phyloP scores from a whole-genome alignment of 1,140 invertebrate genomes.

The Trialeurodes vaporariorum region DNA sequence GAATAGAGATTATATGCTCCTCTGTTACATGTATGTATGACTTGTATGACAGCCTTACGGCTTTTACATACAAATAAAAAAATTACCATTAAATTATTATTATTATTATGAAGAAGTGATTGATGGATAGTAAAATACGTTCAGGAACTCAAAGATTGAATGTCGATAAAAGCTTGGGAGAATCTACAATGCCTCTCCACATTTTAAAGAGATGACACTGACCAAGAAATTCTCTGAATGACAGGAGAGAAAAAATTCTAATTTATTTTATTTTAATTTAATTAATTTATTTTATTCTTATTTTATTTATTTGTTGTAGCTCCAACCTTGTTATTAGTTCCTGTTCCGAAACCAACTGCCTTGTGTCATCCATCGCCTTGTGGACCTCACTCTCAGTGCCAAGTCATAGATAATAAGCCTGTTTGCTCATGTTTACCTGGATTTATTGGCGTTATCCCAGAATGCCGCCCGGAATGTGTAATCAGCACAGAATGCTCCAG shows the following conservation, averaged over 20 bases:
- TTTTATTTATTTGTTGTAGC: not conserved
- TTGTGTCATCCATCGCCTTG: constrained; percentile 41
- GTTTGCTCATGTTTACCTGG: constrained; percentile 36
- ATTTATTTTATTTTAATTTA: constrained; percentile 9
- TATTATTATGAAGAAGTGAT: no score
- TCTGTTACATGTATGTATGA: no score
- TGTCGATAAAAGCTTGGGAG: no score
- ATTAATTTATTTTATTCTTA: not conserved
- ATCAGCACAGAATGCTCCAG: constrained; percentile 35
- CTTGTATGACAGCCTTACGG: no score
- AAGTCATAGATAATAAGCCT: constrained; percentile 31
- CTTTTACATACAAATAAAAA: no score
- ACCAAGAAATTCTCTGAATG: no score
- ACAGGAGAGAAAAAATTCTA: no score
- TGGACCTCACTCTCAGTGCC: constrained; percentile 42
- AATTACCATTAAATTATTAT: no score
- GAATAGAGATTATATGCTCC: no score
- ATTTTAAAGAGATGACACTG: not conserved
- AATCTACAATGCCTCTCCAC: no score
- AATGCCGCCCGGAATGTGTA: constrained; percentile 39
- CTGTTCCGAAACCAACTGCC: constrained; percentile 24
- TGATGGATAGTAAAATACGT: no score
- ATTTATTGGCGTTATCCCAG: constrained; percentile 36
- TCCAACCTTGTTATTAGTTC: constrained; percentile 20
- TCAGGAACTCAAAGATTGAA: no score